These are phyloP conservation scores for Cryptus viduatorius DNA, from an alignment of 2,888 invertebrate species.

Conservation along the genomic window DNA sequence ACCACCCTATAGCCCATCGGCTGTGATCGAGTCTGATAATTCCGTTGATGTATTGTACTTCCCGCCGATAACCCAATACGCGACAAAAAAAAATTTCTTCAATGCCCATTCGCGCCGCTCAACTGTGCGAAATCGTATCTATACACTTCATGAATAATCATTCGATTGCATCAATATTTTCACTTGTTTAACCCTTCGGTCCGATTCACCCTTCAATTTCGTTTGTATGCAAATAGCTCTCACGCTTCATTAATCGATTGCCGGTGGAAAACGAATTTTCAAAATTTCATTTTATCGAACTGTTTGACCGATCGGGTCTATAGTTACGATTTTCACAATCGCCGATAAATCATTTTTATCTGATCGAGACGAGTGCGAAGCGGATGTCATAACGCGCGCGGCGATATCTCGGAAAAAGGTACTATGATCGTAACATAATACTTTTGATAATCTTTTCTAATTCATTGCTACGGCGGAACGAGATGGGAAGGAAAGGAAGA, in stretches of 20 bases:
- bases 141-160: slow-evolving; percentile 34
- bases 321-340: neutral
- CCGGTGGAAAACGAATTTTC: neutral
- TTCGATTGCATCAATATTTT: slow-evolving; percentile 1
- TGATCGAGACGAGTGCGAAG: neutral
- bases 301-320: neutral
- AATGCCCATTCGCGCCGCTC: neutral
- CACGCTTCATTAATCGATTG: neutral
- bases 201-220: neutral
- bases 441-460: slow-evolving; percentile 64
- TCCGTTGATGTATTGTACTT: neutral
- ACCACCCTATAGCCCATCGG: neutral
- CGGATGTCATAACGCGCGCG: neutral
- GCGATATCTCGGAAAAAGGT: neutral
- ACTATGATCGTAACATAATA: too few relatives aligned
- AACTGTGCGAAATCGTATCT: neutral
- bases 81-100: slow-evolving; percentile 5
- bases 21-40: neutral
- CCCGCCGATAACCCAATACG: neutral
- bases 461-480: slow-evolving; percentile 74
- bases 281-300: neutral
- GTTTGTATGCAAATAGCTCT: slow-evolving; percentile 4
- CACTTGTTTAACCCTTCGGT: neutral
- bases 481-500: slow-evolving; percentile 63
- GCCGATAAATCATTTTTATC: neutral